Base-by-base conservation (phyloP, 2,888 invertebrate genomes). In the Dasysyrphus albostriatus region DNA sequence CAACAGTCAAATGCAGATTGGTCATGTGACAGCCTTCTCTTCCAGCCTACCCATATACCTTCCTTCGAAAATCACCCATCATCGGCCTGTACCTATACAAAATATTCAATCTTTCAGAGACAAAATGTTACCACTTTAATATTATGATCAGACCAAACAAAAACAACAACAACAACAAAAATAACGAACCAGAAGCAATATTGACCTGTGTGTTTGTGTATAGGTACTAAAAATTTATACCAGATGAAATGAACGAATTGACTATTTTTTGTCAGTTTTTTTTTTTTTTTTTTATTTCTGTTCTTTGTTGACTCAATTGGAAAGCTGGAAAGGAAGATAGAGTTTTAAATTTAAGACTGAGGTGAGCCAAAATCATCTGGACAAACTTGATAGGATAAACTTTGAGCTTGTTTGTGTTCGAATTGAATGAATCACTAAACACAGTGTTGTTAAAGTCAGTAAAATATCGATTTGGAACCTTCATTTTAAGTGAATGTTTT, bases 1-100 rank as follows among this genome's bases (percentile, higher is more conserved):
- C 37, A 73, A 61, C 73, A 82, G 82, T 85, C 85, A 85, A 74
- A 73, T 59, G 63, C 85, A 84, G 84, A 84, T 76, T 75, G 61
- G 51, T 74, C 83, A 82, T 82, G 63, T 63, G 76, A 67, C 69
- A 67, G 14, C 34, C 10, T 39, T 19, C 16, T 24, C 24, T 24
- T 24, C 24, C 24, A 24, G 24, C 1, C 24, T 24, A 24, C 67
- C 54, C 51, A n/a, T 34, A 6, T 7, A 16, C n/a, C 37, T 24
- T 14, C 24, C 9, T n/a, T 12, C 14, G 5, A 24, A 39, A 7
- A 24, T 7, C 9, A 9, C 4, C 24, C 19, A 5, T 49, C 10
- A 16, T 4, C 10, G 19, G 10, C 5, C 3, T 9, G 34, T 12
- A 29, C 5, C 3, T 9, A 42, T 12, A 29, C 61, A 78, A 83